Evolutionary conservation across 2,113 vertebrate species (phyloP), one percentile per base, ranked within the genome.

Genomic region (Cygnus atratus): DNA sequence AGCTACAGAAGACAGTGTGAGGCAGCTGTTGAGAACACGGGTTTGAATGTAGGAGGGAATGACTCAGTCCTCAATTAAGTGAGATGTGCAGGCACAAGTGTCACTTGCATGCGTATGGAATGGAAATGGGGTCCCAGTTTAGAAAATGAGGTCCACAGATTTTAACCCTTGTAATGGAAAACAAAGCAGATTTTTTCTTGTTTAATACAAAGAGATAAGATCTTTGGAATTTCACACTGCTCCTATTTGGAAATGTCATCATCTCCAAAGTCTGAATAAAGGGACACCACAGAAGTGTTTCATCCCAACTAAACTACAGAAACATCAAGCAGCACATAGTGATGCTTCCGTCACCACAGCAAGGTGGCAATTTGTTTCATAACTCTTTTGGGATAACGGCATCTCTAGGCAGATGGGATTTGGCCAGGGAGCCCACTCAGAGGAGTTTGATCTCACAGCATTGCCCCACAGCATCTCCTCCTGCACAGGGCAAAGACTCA

Each of bases 41-140:
- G 31, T 68, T 88, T 94, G 65, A 71, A 73, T 24, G 88, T 87
- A 73, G 88, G 92, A 94, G 77, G 86, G 80, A 82, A 90, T 93
- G 92, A 97, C 54, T 94, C 88, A 94, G 80, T 55, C 22, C 66
- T 87, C 71, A 88, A 61, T 84, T 93, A 90, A 93, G n/a, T 26
- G 52, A 86, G 57, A 80, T 65, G 75, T 48, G 61, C 9, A 4
- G 37, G 28, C 59, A 84, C 16, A 26, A 93, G 37, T 68, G 79
- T 86, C 79, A 63, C 72, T 74, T 79, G 52, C 70, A 67, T 10
- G 17, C 0, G 0, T 39, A 39, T 2, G 84, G 43, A 41, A 54
- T 61, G 58, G 18, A 94, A 81, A 31, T 35, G 29, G 21, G 57
- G 48, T 19, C 39, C 12, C 48, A 78, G 48, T 62, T 72, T 39